phyloP scores from a whole-genome alignment of 30 jellyfish, hydroid and myxozoan species.

The Aurelia sp. region DNA sequence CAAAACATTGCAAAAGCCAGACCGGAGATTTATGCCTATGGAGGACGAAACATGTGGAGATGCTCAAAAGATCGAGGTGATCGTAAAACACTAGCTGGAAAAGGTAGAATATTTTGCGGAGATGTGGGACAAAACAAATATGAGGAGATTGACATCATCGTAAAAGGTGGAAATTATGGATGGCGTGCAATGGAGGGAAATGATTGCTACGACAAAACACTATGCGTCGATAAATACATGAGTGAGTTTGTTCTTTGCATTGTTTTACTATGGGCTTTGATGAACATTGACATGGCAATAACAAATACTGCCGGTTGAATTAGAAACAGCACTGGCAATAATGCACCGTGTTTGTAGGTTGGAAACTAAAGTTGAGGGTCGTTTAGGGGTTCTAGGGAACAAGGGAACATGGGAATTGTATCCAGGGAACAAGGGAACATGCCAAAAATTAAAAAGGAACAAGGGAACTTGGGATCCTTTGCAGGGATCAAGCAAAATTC shows the following conservation, averaged over 20 bases:
- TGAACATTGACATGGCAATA: no score
- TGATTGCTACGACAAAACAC: slow-evolving; percentile 70
- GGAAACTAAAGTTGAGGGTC: no score
- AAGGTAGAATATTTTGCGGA: slow-evolving; percentile 92
- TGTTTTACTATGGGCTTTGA: no score
- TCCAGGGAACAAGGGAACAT: no score
- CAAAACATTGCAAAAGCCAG: slow-evolving; percentile 28
- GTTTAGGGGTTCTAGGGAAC: no score
- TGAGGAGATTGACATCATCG: slow-evolving; percentile 90
- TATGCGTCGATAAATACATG: slow-evolving; percentile 59
- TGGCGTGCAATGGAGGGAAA: slow-evolving; percentile 95
- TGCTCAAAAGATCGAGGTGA: slow-evolving; percentile 91
- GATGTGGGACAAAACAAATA: slow-evolving; percentile 91
- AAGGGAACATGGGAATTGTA: no score
- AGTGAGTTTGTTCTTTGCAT: slow-evolving; percentile 9
- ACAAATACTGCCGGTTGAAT: no score
- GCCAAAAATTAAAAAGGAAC: no score
- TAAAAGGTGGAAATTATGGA: slow-evolving; percentile 96
- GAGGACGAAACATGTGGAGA: slow-evolving; percentile 92
- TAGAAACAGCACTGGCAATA: no score
- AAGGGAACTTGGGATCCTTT: no score
- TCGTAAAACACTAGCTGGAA: slow-evolving; percentile 26
- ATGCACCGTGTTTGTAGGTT: no score
- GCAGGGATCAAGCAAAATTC: no score
- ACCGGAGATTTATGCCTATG: slow-evolving; percentile 92